Evolutionary conservation across 2,797 vertebrate species (phyloP).

Genomic region (Hyperoplus lanceolatus): DNA sequence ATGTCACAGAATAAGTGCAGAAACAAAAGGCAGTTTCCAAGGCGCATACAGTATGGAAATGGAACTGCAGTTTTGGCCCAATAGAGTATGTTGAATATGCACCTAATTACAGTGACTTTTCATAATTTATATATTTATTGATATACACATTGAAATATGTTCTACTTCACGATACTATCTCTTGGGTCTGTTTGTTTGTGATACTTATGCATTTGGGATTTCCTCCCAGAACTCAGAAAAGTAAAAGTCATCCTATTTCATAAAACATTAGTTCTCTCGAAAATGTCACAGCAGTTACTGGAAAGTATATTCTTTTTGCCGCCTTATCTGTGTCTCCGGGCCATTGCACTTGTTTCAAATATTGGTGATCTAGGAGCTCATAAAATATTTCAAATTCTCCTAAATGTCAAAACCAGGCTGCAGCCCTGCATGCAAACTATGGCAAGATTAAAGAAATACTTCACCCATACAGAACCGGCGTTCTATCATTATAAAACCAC

Average conservation of each 20-base stretch:
- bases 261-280: no score
- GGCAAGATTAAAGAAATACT: no score
- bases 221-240: neutral
- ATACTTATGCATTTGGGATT: neutral
- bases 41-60: neutral
- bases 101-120: neutral
- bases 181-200: neutral
- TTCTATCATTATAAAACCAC: no score
- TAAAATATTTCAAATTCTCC: neutral
- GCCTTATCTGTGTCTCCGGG: neutral
- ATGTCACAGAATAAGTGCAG: neutral
- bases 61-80: no score
- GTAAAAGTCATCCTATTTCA: neutral
- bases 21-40: neutral
- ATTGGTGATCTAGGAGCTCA: neutral
- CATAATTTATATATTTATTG: neutral
- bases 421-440: neutral
- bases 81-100: no score
- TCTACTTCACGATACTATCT: neutral
- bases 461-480: no score
- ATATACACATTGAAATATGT: neutral
- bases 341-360: neutral
- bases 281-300: neutral
- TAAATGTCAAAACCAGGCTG: neutral
- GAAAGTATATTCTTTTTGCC: neutral